Evolutionary conservation across 1,140 invertebrate species (phyloP).

Genomic region (Lepidurus apus): DNA sequence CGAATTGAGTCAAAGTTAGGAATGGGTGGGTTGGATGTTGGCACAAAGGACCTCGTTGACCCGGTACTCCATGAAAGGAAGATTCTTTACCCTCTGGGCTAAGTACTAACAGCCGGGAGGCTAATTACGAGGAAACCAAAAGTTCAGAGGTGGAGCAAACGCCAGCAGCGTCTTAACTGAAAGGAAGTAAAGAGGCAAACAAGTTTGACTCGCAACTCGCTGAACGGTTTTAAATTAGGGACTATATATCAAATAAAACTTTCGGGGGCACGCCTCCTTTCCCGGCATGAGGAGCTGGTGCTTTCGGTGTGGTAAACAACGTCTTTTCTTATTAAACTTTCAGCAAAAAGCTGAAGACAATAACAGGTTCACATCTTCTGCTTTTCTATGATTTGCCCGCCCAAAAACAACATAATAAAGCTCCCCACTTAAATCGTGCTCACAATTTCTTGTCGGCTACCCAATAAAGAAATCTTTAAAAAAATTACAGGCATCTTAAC

Average conservation of each 20-base stretch:
- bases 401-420: too few relatives aligned
- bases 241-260: neutral
- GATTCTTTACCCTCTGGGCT: neutral
- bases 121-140: neutral
- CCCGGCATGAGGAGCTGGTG: neutral
- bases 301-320: neutral
- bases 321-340: neutral
- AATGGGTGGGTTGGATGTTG: too few relatives aligned
- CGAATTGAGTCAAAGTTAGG: too few relatives aligned
- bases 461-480: too few relatives aligned
- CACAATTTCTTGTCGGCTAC: too few relatives aligned
- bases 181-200: neutral
- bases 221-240: slow-evolving; percentile 11
- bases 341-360: too few relatives aligned
- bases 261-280: neutral
- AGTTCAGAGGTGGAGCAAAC: neutral
- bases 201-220: neutral
- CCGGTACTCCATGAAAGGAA: neutral
- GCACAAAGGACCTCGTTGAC: neutral
- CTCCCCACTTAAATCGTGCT: too few relatives aligned
- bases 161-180: neutral
- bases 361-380: too few relatives aligned
- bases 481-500: too few relatives aligned
- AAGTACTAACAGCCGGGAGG: neutral
- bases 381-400: too few relatives aligned